Conservation (phyloP, 2,797 vertebrate species). For the Ctenopoma kingsleyae region DNA sequence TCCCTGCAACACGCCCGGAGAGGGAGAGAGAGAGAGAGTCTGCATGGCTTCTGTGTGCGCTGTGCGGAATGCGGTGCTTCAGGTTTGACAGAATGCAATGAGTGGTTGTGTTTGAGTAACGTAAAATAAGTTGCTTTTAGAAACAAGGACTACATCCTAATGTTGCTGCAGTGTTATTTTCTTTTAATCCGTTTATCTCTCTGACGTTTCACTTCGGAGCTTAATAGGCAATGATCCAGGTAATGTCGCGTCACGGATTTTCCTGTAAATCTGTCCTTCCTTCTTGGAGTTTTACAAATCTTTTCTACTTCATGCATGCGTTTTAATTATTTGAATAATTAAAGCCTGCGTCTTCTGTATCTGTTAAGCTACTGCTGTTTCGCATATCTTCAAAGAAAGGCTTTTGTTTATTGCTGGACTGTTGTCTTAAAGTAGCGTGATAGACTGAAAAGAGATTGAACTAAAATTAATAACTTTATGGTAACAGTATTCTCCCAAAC, state of each 20-base stretch:
- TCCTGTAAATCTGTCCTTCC: conserved; percentile 55
- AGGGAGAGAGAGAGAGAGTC: conserved; percentile 18
- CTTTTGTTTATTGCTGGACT: background rate
- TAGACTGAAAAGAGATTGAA: background rate
- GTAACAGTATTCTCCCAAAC: conserved; percentile 1
- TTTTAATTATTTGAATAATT: conserved; percentile 22
- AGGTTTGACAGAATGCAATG: conserved; percentile 37
- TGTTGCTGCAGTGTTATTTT: conserved; percentile 20
- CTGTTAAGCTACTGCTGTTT: background rate
- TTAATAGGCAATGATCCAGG: conserved; percentile 76
- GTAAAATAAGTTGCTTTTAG: conserved; percentile 35
- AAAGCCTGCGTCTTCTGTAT: background rate
- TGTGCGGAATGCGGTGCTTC: conserved; percentile 33
- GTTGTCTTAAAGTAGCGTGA: conserved; percentile 12
- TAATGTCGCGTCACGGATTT: conserved; percentile 75
- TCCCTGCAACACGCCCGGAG: conserved; percentile 26
- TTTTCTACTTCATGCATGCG: conserved; percentile 51
- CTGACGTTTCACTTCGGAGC: conserved; percentile 70
- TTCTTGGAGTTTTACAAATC: conserved; percentile 40
- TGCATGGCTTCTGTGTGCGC: conserved; percentile 51
- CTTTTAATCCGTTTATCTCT: conserved; percentile 35
- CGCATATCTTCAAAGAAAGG: background rate
- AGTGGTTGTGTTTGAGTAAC: conserved; percentile 33
- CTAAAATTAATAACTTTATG: background rate
- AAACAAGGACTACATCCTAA: conserved; percentile 54